Base-by-base conservation (phyloP, 2,113 vertebrate species). In the Actenoides lindsayi region DNA sequence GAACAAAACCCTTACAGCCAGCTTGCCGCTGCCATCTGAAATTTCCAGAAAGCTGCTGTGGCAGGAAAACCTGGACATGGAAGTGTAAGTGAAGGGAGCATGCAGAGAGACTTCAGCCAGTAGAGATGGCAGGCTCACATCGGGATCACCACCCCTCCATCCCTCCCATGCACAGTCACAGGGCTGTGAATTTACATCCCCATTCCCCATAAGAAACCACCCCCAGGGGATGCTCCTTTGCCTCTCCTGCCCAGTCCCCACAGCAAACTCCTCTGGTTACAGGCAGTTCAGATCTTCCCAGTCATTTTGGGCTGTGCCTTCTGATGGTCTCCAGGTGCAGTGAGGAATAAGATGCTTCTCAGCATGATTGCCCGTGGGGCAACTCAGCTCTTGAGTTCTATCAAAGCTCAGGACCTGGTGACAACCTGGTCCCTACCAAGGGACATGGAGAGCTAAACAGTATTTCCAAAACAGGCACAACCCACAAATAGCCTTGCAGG, bases 131-230 rank as follows among this genome's bases (percentile, higher is more conserved):
- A 30, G 44, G 37, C 6, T 71, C 9, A 5, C 1, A 0, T 20
- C 46, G 19, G 46, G 14, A 17, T 46, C 63, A 64, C 24, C 50
- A 35, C 3, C 11, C 27, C 1, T 1, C 20, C 44, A 41, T 3
- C 59, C n/a, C 70, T 67, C 53, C 50, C 3, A 4, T 35, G 6
- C 48, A 51, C 0, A 48, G 0, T 27, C 0, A 0, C 37, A 20
- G 64, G 54, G 14, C 31, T 44, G 13, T 18, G 46, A 13, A 1
- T 33, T 56, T 57, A 25, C 27, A 70, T 18, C 19, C 50, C 64
- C 56, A 10, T 37, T 65, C 28, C 41, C 14, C 3, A 0, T 5
- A 7, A 27, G 28, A 46, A 42, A 27, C 0, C 3, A 63, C 13
- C 37, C 1, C 0, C 37, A 53, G 35, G 24, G 33, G 27, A 80